Evolutionary conservation across 1,140 invertebrate species (phyloP), one percentile per base, ranked within the genome.

Genomic region (Tenebrio molitor): DNA sequence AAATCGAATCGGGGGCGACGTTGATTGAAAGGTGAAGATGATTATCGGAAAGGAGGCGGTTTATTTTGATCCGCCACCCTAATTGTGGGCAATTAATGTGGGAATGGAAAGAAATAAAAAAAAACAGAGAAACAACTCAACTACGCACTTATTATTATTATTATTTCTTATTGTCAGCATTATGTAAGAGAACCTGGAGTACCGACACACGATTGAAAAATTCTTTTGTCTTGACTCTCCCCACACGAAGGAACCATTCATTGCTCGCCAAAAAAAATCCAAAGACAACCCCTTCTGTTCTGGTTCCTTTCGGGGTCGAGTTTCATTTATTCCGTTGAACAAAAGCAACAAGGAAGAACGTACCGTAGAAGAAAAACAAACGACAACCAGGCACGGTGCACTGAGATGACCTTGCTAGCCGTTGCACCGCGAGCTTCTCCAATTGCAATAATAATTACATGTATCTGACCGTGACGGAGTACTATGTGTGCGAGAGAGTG

Each of bases 391-490:
- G 50, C 50, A 58, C 50, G 50, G 50, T 58, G 50, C 50, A 58
- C 50, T 58, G 50, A 58, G 50, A 58, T 58, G 50, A 58, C 50
- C 50, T 58, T 58, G 50, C 23, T 25, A n/a, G 50, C 50, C 50
- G 50, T 29, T 58, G 50, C 50, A 58, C 50, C 23, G 50, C 50
- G 23, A 58, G 50, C 50, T 25, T 58, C 50, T 58, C 50, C 50
- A 58, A 29, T 58, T 58, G 50, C 50, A 58, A 58, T 29, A 58
- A 58, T 58, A 58, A 58, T 58, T 58, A 58, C 23, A 58, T 25
- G 50, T 58, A 58, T 58, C 50, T 58, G 50, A 58, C 50, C 50
- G 50, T 58, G 50, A 58, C 50, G 50, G 15, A 29, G 50, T 58
- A n/a, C n/a, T 46, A 17, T 46, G 44, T 46, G 44, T 53, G 19